Evolutionary conservation across 1,140 invertebrate genomes (phyloP).

Genomic region (Rhynchophorus ferrugineus): DNA sequence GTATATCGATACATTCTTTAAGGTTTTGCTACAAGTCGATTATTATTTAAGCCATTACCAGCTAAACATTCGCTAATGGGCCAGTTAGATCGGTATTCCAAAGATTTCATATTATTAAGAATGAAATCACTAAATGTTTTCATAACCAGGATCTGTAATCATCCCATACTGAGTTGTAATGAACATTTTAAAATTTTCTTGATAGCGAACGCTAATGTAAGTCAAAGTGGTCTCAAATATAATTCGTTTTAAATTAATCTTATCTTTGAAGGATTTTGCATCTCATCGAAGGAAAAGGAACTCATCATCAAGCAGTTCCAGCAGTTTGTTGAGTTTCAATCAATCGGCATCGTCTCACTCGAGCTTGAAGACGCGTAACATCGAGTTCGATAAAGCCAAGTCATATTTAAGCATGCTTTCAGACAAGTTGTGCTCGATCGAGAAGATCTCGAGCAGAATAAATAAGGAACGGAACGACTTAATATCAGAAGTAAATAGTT

Average conservation of each 20-base stretch:
- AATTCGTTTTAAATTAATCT: background rate
- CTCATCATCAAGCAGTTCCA: conserved; percentile 45
- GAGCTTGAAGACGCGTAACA: conserved; percentile 46
- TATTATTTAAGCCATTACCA: conserved; percentile 55
- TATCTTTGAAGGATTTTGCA: conserved; percentile 53
- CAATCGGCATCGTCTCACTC: conserved; percentile 21
- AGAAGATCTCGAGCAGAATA: conserved; percentile 59
- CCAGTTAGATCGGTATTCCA: conserved; percentile 66
- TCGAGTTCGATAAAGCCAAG: conserved; percentile 58
- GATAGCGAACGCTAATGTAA: conserved; percentile 57
- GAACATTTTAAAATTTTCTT: conserved; percentile 61
- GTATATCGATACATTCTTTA: conserved; percentile 3
- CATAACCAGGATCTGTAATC: conserved; percentile 47
- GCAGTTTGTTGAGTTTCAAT: conserved; percentile 43
- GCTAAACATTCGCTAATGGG: conserved; percentile 64
- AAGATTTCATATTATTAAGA: conserved; percentile 63
- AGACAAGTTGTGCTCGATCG: conserved; percentile 58
- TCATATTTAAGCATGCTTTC: conserved; percentile 56
- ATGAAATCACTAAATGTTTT: conserved; percentile 67
- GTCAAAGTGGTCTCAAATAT: conserved; percentile 22
- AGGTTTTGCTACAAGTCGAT: conserved; percentile 1
- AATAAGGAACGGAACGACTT: conserved; percentile 59
- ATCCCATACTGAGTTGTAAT: conserved; percentile 66
- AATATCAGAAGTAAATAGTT: conserved; percentile 47
- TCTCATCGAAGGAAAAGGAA: conserved; percentile 55